A percentile compares a stretch with the other conserved stretches of the same genome.
These are phyloP conservation scores for Yponomeuta plumbellus DNA, from an alignment of 2,888 invertebrate genomes.

Conservation along the genomic window DNA sequence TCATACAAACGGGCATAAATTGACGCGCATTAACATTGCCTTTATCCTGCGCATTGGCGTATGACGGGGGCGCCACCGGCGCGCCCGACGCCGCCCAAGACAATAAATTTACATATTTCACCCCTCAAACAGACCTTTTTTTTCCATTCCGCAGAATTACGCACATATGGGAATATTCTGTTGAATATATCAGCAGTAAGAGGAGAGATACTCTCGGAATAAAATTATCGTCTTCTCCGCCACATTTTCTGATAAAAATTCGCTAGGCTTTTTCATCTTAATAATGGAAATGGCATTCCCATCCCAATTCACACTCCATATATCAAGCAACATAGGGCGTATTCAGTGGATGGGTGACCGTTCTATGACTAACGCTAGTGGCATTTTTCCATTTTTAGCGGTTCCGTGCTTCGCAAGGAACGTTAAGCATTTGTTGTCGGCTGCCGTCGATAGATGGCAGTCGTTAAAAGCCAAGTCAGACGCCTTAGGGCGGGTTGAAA, in stretches of 20 bases:
- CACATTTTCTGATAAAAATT: slow-evolving; percentile 69
- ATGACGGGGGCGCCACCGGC: slow-evolving; percentile 67
- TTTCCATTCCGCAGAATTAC: slow-evolving; percentile 77
- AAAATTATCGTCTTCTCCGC: slow-evolving; percentile 70
- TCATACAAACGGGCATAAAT: slow-evolving; percentile 77
- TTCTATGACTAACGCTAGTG: too few species aligned
- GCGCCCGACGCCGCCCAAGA: slow-evolving; percentile 68
- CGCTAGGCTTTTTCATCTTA: slow-evolving; percentile 44
- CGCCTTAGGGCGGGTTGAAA: too few species aligned
- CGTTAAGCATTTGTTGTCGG: too few species aligned
- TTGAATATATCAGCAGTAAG: slow-evolving; percentile 74
- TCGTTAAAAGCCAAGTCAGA: too few species aligned
- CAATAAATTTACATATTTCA: slow-evolving; percentile 78
- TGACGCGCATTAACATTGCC: slow-evolving; percentile 75
- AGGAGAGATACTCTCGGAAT: slow-evolving; percentile 73
- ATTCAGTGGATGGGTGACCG: too few species aligned
- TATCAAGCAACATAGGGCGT: too few species aligned
- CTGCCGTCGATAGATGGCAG: too few species aligned
- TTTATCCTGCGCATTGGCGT: slow-evolving; percentile 75
- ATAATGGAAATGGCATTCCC: slow-evolving; percentile 25
- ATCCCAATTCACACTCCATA: slow-evolving; percentile 14
- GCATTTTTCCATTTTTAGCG: too few species aligned
- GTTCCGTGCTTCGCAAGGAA: too few species aligned
- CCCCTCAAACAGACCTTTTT: slow-evolving; percentile 77
- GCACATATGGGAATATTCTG: slow-evolving; percentile 77